Percentiles rank a stretch among this genome's conserved stretches.
These are phyloP conservation scores for Galerucella pusilla DNA, from an alignment of 2,888 invertebrate genomes.

Conservation along the genomic window DNA sequence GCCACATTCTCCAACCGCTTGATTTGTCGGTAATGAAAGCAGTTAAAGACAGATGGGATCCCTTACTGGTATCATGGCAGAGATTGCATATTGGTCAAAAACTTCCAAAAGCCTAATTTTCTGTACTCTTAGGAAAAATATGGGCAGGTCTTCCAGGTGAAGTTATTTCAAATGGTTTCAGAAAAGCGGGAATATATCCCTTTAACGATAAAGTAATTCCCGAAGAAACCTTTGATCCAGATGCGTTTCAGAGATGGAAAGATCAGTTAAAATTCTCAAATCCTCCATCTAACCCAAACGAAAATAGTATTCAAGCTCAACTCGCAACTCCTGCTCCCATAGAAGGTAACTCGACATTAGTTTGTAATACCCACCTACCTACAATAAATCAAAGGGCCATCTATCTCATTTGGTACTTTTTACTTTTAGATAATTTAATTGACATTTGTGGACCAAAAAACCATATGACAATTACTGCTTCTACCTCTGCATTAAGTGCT, in stretches of 20 bases:
- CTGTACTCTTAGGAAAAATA: no score
- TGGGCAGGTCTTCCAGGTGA: neutral
- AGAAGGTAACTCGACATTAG: conserved; percentile 2
- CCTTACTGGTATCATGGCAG: no score
- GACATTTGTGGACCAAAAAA: conserved; percentile 1
- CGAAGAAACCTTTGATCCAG: conserved; percentile 27
- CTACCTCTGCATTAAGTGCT: conserved; percentile 8
- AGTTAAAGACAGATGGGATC: no score
- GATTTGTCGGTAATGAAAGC: no score
- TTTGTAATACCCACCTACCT: conserved; percentile 2
- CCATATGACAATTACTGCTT: neutral
- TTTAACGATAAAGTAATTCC: conserved; percentile 31
- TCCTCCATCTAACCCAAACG: conserved; percentile 9
- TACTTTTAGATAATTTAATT: conserved; percentile 4
- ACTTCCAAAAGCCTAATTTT: no score
- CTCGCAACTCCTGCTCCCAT: neutral
- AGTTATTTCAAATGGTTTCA: conserved; percentile 30
- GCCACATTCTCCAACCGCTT: no score
- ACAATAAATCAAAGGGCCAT: conserved; percentile 1
- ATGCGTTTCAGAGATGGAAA: conserved; percentile 26
- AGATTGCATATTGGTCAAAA: no score
- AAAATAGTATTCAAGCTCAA: conserved; percentile 3
- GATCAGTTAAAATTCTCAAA: conserved; percentile 7
- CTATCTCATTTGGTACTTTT: conserved; percentile 1
- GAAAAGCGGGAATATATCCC: conserved; percentile 34